These are phyloP conservation scores for Brassicogethes aeneus DNA, from an alignment of 2,888 invertebrate species.

Conservation along the genomic window DNA sequence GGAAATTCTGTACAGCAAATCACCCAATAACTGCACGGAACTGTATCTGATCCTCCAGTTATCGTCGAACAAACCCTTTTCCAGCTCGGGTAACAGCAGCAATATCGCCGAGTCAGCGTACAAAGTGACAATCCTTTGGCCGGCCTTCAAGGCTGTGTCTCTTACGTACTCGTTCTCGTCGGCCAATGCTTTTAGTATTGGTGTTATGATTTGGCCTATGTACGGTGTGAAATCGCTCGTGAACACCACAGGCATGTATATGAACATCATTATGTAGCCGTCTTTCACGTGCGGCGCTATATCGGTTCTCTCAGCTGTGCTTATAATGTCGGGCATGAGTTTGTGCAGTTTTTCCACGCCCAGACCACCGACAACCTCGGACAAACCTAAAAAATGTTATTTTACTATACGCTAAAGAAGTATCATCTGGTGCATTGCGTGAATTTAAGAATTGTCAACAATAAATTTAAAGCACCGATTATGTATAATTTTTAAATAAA, in stretches of 20 bases:
- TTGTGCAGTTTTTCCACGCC: conserved; percentile 92
- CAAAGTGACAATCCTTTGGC: conserved; percentile 91
- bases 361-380: conserved; percentile 93
- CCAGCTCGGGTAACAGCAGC: conserved; percentile 85
- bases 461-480: too few relatives aligned
- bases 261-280: conserved; percentile 99
- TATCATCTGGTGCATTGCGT: too few relatives aligned
- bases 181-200: conserved; percentile 92
- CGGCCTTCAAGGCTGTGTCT: conserved; percentile 93
- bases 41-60: conserved; percentile 97
- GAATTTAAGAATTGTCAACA: too few relatives aligned
- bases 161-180: conserved; percentile 99
- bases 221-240: conserved; percentile 92
- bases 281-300: conserved; percentile 96
- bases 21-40: conserved; percentile 91
- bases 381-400: too few relatives aligned
- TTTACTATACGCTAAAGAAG: too few relatives aligned
- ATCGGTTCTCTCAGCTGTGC: conserved; percentile 85
- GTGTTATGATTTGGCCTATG: conserved; percentile 85
- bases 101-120: conserved; percentile 95
- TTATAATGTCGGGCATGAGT: conserved; percentile 95
- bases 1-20: conserved; percentile 90
- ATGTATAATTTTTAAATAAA: too few relatives aligned
- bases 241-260: conserved; percentile 97
- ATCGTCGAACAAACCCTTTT: conserved; percentile 91